phyloP scores from a whole-genome alignment of 2,888 invertebrate genomes.

The Eupeodes luniger region DNA sequence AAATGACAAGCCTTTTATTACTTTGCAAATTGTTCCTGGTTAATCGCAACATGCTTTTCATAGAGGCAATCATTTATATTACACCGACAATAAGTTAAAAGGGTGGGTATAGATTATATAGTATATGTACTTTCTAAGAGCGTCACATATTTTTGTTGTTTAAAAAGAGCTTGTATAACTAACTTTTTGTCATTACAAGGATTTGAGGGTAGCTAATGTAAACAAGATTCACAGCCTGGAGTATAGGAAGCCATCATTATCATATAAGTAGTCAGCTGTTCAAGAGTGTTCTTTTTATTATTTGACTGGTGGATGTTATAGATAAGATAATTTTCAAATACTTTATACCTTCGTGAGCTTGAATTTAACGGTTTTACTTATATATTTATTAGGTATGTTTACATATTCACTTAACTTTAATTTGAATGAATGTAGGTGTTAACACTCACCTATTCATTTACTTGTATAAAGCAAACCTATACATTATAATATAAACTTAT shows the following conservation, averaged over 20 bases:
- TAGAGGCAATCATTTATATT: constrained; percentile 45
- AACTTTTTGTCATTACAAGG: constrained; percentile 43
- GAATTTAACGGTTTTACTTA: background rate
- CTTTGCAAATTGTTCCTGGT: constrained; percentile 20
- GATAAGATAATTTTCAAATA: constrained; percentile 4
- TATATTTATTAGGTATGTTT: background rate
- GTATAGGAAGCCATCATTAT: too few relatives aligned
- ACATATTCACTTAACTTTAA: constrained; percentile 3
- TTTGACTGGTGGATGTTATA: background rate
- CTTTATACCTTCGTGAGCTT: background rate
- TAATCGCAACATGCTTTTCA: constrained; percentile 43
- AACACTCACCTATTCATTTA: background rate
- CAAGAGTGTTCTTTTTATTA: background rate
- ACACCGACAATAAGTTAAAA: constrained; percentile 31
- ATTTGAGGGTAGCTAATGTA: constrained; percentile 19
- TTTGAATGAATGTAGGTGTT: background rate
- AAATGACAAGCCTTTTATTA: constrained; percentile 59
- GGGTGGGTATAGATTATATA: background rate
- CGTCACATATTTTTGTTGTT: background rate
- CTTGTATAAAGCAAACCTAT: background rate
- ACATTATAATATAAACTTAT: too few relatives aligned
- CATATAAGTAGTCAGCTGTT: constrained; percentile 23
- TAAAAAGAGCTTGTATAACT: background rate
- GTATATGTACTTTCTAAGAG: background rate
- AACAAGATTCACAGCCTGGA: background rate